Evolutionary conservation across 2,797 vertebrate species (phyloP), one percentile per base, ranked within the genome.

Genomic region (Chromobotia macracanthus): DNA sequence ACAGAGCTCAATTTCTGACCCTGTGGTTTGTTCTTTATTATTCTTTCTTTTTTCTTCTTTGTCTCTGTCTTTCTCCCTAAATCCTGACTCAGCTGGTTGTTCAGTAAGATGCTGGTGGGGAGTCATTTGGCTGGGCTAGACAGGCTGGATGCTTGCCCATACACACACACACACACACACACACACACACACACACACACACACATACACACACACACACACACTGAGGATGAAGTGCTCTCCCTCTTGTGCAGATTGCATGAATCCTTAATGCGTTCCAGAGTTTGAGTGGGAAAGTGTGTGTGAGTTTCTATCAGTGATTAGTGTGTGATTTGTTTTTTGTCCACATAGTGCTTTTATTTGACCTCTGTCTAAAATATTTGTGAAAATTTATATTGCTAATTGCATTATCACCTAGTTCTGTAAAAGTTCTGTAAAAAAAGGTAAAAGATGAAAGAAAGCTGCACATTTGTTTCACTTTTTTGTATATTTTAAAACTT

Each of bases 231-330:
- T 58, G 70, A 48, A 72, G 68, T 48, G 74, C 44, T 73, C n/a
- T 56, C 70, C 44, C 66, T 80, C 77, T 80, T 74, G 66, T 80
- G 69, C 63, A 70, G 69, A 83, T 85, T 72, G 75, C 66, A 74
- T 84, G 71, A 87, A 85, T 86, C 50, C 72, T 56, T 84, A 85
- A 85, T 83, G 69, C 70, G 48, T 85, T 84, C 72, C 78, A 77
- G 67, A 82, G 80, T 69, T 72, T 73, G 46, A 65, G 78, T 9
- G 28, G 46, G 13, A 50, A 56, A 13, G 76, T 71, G 79, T 71
- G 46, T 25, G 35, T 35, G 65, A 56, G 61, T 13, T 31, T 61
- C 25, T 35, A 67, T 44, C 21, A 7, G 66, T 70, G 28, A 38
- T 38, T 16, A 64, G 31, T 11, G 31, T 38, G 3, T 60, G 35